Evolutionary conservation across 2,113 vertebrate species (phyloP), one percentile per base, ranked within the genome.

Genomic region (Parotia lawesii): DNA sequence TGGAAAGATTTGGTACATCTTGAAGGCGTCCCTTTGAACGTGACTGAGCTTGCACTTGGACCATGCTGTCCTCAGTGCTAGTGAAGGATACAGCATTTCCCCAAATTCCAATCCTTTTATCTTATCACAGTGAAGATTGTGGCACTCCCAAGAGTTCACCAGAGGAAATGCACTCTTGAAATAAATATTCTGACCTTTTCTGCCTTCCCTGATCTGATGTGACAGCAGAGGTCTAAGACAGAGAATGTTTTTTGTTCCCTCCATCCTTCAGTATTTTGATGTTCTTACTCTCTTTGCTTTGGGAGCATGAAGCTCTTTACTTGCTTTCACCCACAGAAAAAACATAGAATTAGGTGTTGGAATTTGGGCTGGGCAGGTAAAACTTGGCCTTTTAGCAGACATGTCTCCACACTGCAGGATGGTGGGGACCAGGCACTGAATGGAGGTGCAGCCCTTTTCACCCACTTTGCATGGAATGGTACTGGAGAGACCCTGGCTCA

Each of bases 151-250:
- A 57, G 85, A 37, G 56, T 47, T 90, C 80, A 87, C 45, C 23
- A 48, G 23, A 78, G 40, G 48, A 87, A 90, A 89, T 22, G 10
- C n/a, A 76, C 29, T 57, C 9, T 4, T 78, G 61, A 65, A 93
- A 75, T 60, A 87, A 87, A 84, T 64, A 66, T n/a, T 37, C 11
- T 93, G 76, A 84, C 76, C 70, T 96, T 93, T 95, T 84, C 84
- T 87, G 4, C 53, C 70, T 86, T 45, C 21, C 40, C 20, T 89
- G 80, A 85, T 89, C 48, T 61, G 22, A 71, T 69, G 48, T 89
- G 89, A 89, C 73, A 89, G 73, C 12, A 74, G 61, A 92, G 47
- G 35, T 89, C 66, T 81, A 45, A 92, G 47, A 71, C 1, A 3
- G 76, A 74, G 75, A 86, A 57, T 15, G 16, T 86, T 94, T 84